Percentiles rank a stretch among this genome's conserved stretches.
These are phyloP conservation scores for Gymnarchus niloticus DNA, from an alignment of 2,113 vertebrate species.

Conservation along the genomic window DNA sequence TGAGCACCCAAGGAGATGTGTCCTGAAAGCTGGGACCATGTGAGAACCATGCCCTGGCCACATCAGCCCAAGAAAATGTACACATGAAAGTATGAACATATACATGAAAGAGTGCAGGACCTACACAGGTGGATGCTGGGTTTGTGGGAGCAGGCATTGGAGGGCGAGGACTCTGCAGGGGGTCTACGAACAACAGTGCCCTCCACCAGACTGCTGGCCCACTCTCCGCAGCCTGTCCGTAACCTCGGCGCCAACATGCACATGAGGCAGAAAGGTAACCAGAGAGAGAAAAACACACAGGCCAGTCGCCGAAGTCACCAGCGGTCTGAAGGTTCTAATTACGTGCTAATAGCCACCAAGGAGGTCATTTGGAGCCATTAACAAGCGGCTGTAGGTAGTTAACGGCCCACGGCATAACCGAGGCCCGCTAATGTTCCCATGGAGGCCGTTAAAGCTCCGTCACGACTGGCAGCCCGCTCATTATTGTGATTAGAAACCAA, in stretches of 20 bases:
- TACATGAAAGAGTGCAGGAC: no score
- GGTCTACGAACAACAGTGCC: not conserved
- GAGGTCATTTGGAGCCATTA: slow-evolving; percentile 78
- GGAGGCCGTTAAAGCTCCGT: slow-evolving; percentile 72
- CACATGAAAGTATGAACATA: no score
- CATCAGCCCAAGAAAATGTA: no score
- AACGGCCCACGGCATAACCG: slow-evolving; percentile 76
- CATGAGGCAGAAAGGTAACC: not conserved
- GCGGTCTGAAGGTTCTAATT: slow-evolving; percentile 77
- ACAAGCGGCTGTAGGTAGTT: slow-evolving; percentile 75
- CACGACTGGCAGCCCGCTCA: slow-evolving; percentile 69
- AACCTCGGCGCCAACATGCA: slow-evolving; percentile 27
- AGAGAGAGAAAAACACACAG: slow-evolving; percentile 33
- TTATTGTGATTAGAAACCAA: slow-evolving; percentile 76
- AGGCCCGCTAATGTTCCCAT: slow-evolving; percentile 73
- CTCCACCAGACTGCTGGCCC: not conserved
- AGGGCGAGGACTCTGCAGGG: not conserved
- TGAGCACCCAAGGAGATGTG: no score
- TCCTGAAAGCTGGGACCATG: no score
- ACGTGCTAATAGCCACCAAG: slow-evolving; percentile 77
- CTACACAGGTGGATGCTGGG: no score
- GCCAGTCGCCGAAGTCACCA: slow-evolving; percentile 69
- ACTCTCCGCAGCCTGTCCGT: slow-evolving; percentile 17
- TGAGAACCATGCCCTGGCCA: no score
- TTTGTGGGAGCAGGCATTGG: no score